phyloP scores from a whole-genome alignment of 2,113 vertebrate species.

The Bambusicola thoracicus region DNA sequence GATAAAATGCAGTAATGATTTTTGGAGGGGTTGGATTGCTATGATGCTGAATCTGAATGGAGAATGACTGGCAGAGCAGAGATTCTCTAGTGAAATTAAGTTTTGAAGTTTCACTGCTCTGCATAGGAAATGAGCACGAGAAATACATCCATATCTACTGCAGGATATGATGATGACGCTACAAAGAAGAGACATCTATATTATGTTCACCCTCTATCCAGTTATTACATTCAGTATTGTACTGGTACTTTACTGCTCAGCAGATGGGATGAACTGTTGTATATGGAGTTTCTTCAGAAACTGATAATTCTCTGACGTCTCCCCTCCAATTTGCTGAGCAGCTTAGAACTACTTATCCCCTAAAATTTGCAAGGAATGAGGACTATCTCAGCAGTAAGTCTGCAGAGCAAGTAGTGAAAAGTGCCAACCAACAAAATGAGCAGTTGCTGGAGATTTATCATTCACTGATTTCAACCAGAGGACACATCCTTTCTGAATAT shows the following conservation, averaged over 20 bases:
- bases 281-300: not conserved
- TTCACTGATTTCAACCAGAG: not conserved
- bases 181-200: fast-evolving
- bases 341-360: fast-evolving
- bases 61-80: not conserved
- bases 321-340: not conserved
- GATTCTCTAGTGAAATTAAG: fast-evolving
- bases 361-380: not conserved
- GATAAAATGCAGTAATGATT: not conserved
- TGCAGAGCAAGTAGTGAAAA: not conserved
- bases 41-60: not conserved
- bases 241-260: not conserved
- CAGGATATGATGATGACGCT: fast-evolving
- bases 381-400: not conserved
- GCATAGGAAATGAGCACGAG: fast-evolving
- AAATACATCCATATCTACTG: fast-evolving
- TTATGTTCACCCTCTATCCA: fast-evolving
- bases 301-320: fast-evolving
- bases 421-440: not conserved
- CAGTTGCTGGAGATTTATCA: not conserved
- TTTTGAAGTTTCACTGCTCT: not conserved
- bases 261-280: fast-evolving
- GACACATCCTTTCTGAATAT: not conserved
- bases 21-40: not conserved
- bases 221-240: too few relatives aligned